phyloP scores from a whole-genome alignment of 2,113 vertebrate species.

The Lipophrys pholis region DNA sequence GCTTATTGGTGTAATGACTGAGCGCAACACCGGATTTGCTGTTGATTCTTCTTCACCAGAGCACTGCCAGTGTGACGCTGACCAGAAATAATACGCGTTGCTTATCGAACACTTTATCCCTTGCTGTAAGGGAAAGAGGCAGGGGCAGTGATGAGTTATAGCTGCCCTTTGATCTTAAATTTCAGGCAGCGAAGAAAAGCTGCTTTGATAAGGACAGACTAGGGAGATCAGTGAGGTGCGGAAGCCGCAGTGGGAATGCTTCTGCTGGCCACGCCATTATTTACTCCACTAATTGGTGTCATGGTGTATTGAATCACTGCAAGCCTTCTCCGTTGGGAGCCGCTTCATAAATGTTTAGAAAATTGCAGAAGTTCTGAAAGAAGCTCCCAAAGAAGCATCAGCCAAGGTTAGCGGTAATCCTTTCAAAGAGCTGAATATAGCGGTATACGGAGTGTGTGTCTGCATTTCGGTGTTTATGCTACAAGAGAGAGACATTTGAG shows the following conservation, averaged over 20 bases:
- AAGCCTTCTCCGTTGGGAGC: conserved; percentile 29
- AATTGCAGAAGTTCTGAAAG: conserved; percentile 23
- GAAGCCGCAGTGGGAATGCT: conserved; percentile 23
- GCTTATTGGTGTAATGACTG: conserved; percentile 36
- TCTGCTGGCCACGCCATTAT: conserved; percentile 52
- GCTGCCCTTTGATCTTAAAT: conserved; percentile 62
- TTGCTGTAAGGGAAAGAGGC: conserved; percentile 26
- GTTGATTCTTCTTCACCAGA: conserved; percentile 21
- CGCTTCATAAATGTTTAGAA: conserved; percentile 18
- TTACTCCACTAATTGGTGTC: conserved; percentile 75
- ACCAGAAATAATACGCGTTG: conserved; percentile 40
- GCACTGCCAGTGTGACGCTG: conserved; percentile 29
- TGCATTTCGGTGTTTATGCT: neutral
- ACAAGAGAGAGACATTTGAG: conserved; percentile 7
- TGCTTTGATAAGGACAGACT: conserved; percentile 54
- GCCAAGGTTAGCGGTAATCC: neutral
- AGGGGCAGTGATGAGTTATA: conserved; percentile 43
- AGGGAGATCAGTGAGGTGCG: conserved; percentile 39
- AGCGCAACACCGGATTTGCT: conserved; percentile 26
- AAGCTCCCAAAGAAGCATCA: conserved; percentile 2
- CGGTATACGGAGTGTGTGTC: too few relatives aligned
- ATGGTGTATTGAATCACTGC: conserved; percentile 55
- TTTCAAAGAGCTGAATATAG: neutral
- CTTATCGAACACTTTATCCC: conserved; percentile 44
- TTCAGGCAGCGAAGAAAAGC: conserved; percentile 55